Conservation (phyloP, 2,113 vertebrate species). For the Megaceryle torquata region DNA sequence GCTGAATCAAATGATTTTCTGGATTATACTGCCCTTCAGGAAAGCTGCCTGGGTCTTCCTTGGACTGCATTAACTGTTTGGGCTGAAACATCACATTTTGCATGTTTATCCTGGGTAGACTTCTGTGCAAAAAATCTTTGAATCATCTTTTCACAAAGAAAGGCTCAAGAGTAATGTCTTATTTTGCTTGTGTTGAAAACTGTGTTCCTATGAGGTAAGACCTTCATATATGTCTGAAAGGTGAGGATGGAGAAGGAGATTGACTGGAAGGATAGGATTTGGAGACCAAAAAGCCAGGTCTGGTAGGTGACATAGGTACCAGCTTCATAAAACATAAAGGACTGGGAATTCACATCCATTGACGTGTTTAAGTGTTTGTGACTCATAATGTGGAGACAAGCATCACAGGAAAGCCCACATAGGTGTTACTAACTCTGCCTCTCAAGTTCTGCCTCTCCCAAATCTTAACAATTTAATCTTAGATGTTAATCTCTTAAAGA, state of each 20-base stretch:
- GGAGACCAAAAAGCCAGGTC: not conserved
- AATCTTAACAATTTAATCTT: not conserved
- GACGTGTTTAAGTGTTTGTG: fast-evolving
- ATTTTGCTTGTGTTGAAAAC: not conserved
- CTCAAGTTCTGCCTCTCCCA: not conserved
- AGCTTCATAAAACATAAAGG: not conserved
- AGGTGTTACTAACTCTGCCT: not conserved
- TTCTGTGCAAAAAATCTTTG: not conserved
- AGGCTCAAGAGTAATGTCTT: not conserved
- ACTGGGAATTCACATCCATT: not conserved
- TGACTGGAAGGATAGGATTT: not conserved
- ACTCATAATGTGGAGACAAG: not conserved
- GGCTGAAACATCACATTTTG: not conserved
- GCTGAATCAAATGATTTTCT: not conserved
- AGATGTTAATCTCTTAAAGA: not conserved
- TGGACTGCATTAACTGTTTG: not conserved
- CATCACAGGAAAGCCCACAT: not conserved
- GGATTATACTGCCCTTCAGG: not conserved
- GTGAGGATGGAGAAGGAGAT: not conserved
- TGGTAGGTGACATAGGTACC: not conserved
- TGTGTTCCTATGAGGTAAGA: not conserved
- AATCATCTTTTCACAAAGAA: not conserved
- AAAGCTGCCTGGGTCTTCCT: not conserved
- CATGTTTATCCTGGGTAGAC: not conserved
- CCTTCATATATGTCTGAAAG: not conserved